Conservation (phyloP, 1,140 invertebrate species). For the Panagrolaimus sp. region DNA sequence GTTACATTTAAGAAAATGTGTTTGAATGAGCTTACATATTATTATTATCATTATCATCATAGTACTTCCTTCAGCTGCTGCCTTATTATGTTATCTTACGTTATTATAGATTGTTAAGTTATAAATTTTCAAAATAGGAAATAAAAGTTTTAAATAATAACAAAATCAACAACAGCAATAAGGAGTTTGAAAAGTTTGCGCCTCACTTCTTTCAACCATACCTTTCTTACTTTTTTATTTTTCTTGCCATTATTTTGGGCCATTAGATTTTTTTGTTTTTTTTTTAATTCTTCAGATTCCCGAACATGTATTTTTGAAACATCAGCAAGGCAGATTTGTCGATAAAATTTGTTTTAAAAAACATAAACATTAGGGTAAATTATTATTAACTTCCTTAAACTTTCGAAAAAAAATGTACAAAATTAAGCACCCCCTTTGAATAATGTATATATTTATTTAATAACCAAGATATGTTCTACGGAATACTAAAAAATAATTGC, state of each 20-base stretch:
- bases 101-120: slow-evolving; percentile 9
- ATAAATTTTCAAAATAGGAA: background rate
- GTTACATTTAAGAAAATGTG: slow-evolving; percentile 32
- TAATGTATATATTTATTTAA: too few relatives aligned
- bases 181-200: too few relatives aligned
- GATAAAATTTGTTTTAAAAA: too few relatives aligned
- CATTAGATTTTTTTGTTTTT: background rate
- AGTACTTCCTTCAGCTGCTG: background rate
- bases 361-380: too few relatives aligned
- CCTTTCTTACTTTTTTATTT: background rate
- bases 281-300: slow-evolving; percentile 22
- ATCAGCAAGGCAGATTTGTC: slow-evolving; percentile 33
- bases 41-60: too few relatives aligned
- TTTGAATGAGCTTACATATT: slow-evolving; percentile 18
- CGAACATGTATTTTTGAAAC: slow-evolving; percentile 15
- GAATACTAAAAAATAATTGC: too few relatives aligned
- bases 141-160: background rate
- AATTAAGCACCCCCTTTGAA: too few relatives aligned
- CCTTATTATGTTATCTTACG: background rate
- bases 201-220: too few relatives aligned
- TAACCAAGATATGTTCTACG: too few relatives aligned
- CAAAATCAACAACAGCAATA: too few relatives aligned
- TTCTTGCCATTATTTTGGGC: slow-evolving; percentile 14
- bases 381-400: too few relatives aligned
- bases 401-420: too few relatives aligned